phyloP scores from a whole-genome alignment of 2,888 invertebrate genomes.

The Philonicus albiceps region DNA sequence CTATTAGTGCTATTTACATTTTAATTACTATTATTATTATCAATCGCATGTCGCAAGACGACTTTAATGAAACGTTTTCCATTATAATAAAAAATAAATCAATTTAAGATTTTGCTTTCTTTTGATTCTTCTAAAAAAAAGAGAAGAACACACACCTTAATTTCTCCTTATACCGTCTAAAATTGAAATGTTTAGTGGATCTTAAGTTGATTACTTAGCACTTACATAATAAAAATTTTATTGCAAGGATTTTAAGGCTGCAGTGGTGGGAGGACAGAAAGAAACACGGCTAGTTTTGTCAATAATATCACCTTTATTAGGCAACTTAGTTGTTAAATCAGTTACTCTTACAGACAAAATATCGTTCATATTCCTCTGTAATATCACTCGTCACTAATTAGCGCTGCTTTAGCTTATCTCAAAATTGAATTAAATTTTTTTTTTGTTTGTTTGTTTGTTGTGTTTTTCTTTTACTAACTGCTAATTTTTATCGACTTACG shows the following conservation, averaged over 20 bases:
- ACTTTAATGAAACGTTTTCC: too few relatives aligned
- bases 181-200: too few relatives aligned
- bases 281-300: neutral
- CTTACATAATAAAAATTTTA: too few relatives aligned
- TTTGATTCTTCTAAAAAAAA: too few relatives aligned
- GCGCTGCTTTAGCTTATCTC: neutral
- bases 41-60: neutral
- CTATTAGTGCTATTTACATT: neutral
- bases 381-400: constrained; percentile 37
- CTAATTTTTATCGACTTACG: neutral
- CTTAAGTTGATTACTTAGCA: too few relatives aligned
- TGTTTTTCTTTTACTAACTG: neutral
- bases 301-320: constrained; percentile 43
- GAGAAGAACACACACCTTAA: too few relatives aligned
- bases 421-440: neutral
- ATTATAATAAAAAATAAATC: too few relatives aligned
- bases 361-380: constrained; percentile 30
- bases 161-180: too few relatives aligned
- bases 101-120: too few relatives aligned
- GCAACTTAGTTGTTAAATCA: constrained; percentile 29
- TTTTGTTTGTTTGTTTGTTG: neutral
- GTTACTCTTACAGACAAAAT: constrained; percentile 32
- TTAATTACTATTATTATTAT: neutral
- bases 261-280: neutral
- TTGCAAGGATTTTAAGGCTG: neutral